phyloP scores from a whole-genome alignment of 92 coral and sea anemone species.

The Bergia sp. region DNA sequence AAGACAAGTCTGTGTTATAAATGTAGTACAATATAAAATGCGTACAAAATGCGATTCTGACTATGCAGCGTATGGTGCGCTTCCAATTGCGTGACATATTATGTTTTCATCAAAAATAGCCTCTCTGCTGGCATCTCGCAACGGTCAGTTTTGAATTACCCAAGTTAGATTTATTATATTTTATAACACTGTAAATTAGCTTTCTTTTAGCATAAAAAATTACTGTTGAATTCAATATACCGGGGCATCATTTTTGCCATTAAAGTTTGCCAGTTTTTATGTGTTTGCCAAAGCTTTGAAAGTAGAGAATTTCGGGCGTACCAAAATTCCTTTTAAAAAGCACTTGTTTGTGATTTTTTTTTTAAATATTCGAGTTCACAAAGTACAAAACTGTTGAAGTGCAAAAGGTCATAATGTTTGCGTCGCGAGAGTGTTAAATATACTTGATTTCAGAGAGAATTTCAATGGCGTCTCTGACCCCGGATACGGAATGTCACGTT shows the following conservation, averaged over 20 bases:
- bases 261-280: not conserved
- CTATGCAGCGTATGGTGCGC: not conserved
- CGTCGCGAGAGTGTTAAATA: not conserved
- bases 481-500: too few relatives aligned
- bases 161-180: too few relatives aligned
- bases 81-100: slow-evolving; percentile 4
- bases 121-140: not conserved
- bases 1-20: not conserved
- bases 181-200: not conserved
- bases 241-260: not conserved
- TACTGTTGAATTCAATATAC: not conserved
- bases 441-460: not conserved
- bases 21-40: slow-evolving; percentile 11
- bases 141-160: not conserved
- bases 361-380: not conserved
- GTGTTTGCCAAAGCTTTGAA: slow-evolving; percentile 5
- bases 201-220: not conserved
- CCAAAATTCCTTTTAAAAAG: not conserved
- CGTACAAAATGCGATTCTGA: not conserved
- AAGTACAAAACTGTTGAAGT: not conserved
- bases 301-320: not conserved
- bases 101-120: not conserved
- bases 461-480: too few relatives aligned
- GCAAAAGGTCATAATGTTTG: not conserved
- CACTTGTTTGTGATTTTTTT: not conserved